Evolutionary conservation across 2,888 invertebrate genomes (phyloP).

Genomic region (Omphaloscelis lunosa): DNA sequence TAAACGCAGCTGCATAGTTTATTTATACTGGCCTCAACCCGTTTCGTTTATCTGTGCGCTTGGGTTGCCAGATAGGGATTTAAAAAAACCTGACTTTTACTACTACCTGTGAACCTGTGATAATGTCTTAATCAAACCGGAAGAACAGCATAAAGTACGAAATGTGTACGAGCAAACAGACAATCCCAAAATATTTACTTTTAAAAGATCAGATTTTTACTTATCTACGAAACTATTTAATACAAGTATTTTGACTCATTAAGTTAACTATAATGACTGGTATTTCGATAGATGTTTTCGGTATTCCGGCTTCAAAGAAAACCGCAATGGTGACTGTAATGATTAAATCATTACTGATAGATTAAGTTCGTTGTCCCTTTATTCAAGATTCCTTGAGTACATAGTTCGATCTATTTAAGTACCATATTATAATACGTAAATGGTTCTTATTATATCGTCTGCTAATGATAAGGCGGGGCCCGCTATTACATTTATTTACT

Average conservation of each 20-base stretch:
- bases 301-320: slow-evolving; percentile 55
- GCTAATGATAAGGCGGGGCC: slow-evolving; percentile 18
- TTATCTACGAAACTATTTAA: not conserved
- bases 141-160: not conserved
- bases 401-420: slow-evolving; percentile 47
- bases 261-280: slow-evolving; percentile 47
- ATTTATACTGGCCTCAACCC: slow-evolving; percentile 73
- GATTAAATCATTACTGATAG: slow-evolving; percentile 50
- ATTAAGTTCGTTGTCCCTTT: slow-evolving; percentile 48
- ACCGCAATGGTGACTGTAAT: slow-evolving; percentile 57
- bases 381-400: slow-evolving; percentile 40
- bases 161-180: not conserved
- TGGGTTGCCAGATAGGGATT: slow-evolving; percentile 61
- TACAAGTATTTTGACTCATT: slow-evolving; percentile 32
- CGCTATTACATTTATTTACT: slow-evolving; percentile 19
- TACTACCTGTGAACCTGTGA: no score
- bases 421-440: slow-evolving; percentile 24
- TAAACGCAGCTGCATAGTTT: slow-evolving; percentile 71
- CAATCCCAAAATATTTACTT: not conserved
- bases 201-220: not conserved
- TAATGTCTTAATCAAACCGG: slow-evolving; percentile 4
- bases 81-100: slow-evolving; percentile 34
- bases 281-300: slow-evolving; percentile 36
- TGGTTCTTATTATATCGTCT: slow-evolving; percentile 25
- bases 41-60: slow-evolving; percentile 64